phyloP scores from a whole-genome alignment of 2,888 invertebrate species.

The Cistogaster globosa region DNA sequence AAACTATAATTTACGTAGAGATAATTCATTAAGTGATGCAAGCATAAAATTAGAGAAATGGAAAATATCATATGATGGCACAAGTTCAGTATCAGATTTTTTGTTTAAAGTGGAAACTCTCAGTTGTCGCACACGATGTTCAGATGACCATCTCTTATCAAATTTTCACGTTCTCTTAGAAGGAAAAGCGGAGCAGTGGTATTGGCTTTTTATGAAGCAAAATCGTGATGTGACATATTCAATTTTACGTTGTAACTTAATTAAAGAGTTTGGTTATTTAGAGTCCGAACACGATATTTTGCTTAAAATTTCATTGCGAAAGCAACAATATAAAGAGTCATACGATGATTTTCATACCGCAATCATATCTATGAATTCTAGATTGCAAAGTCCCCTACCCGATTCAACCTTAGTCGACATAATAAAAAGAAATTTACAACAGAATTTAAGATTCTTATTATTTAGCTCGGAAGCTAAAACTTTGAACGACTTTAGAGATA shows the following conservation, averaged over 20 bases:
- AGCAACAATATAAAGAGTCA: not conserved
- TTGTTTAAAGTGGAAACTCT: constrained; percentile 3
- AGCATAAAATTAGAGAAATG: not conserved
- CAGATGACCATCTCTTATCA: not conserved
- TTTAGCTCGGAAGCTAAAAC: not conserved
- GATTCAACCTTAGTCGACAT: not conserved
- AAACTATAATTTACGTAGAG: no score
- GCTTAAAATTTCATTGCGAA: not conserved
- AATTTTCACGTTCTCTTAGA: not conserved
- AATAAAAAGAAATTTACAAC: not conserved
- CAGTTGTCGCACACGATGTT: not conserved
- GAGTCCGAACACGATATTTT: not conserved
- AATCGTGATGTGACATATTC: not conserved
- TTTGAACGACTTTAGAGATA: not conserved
- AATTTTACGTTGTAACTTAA: not conserved
- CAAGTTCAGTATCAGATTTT: not conserved
- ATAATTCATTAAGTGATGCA: not conserved
- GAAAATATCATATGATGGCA: not conserved
- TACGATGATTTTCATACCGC: not conserved
- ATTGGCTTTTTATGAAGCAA: not conserved
- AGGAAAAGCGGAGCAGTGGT: not conserved
- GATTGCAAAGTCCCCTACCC: not conserved
- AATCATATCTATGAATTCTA: not conserved
- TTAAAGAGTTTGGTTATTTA: not conserved
- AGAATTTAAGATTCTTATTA: not conserved